Conservation (phyloP, 2,888 invertebrate genomes). For the Hirtodrosophila cameraria region DNA sequence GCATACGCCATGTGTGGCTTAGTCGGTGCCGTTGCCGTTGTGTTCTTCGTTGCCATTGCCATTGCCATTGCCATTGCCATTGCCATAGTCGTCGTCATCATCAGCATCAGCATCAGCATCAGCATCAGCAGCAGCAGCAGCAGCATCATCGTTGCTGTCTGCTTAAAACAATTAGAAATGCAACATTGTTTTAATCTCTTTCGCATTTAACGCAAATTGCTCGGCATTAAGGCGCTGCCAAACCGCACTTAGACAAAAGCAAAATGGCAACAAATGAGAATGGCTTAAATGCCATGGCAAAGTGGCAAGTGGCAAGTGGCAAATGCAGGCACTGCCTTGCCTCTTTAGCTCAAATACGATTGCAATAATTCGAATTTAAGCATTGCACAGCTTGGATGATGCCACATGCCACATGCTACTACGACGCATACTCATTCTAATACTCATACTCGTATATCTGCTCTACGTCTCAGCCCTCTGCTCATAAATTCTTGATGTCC, state of each 20-base stretch:
- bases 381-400: constrained; percentile 42
- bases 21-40: constrained; percentile 2
- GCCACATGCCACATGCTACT: too few relatives aligned
- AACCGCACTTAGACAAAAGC: constrained; percentile 55
- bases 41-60: constrained; percentile 9
- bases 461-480: neutral
- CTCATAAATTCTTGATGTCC: constrained; percentile 40
- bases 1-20: constrained; percentile 68
- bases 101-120: too few relatives aligned
- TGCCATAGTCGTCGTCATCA: too few relatives aligned
- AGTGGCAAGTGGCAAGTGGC: neutral
- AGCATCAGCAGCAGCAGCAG: too few relatives aligned
- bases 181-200: constrained; percentile 80
- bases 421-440: too few relatives aligned
- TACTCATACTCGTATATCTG: neutral
- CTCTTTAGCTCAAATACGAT: constrained; percentile 32
- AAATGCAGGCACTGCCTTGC: constrained; percentile 1
- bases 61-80: too few relatives aligned
- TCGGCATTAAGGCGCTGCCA: constrained; percentile 71
- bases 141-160: constrained; percentile 35
- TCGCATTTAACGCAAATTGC: constrained; percentile 81
- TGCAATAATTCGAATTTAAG: constrained; percentile 76
- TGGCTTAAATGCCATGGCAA: constrained; percentile 14
- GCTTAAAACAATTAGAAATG: constrained; percentile 80
- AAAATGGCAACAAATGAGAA: constrained; percentile 31